Percentiles rank a stretch among this genome's conserved stretches.
These are phyloP conservation scores for Bombus vancouverensis DNA, from an alignment of 1,140 invertebrate species.

Conservation along the genomic window DNA sequence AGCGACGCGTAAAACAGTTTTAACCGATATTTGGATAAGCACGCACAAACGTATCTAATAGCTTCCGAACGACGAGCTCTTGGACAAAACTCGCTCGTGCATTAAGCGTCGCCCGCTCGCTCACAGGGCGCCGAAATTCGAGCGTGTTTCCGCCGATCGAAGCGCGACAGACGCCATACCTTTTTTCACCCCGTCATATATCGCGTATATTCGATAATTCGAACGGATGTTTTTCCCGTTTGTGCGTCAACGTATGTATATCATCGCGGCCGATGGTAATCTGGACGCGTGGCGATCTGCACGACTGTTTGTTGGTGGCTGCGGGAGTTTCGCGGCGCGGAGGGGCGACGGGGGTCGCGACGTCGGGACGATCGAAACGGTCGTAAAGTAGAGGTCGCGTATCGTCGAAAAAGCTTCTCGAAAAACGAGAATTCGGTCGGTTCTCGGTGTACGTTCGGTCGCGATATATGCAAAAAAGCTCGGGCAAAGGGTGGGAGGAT, in stretches of 20 bases:
- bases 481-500: slow-evolving; percentile 56
- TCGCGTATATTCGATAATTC: slow-evolving; percentile 32
- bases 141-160: too few relatives aligned
- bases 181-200: too few relatives aligned
- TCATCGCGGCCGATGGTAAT: slow-evolving; percentile 57
- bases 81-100: too few relatives aligned
- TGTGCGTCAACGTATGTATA: slow-evolving; percentile 53
- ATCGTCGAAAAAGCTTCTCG: slow-evolving; percentile 64
- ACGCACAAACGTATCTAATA: too few relatives aligned
- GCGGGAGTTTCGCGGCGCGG: neutral
- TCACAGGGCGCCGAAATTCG: too few relatives aligned
- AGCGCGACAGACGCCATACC: too few relatives aligned
- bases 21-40: too few relatives aligned
- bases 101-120: too few relatives aligned
- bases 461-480: slow-evolving; percentile 70
- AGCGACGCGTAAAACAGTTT: too few relatives aligned
- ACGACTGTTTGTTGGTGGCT: slow-evolving; percentile 26
- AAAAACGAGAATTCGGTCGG: slow-evolving; percentile 64
- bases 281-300: slow-evolving; percentile 45
- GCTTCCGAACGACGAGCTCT: too few relatives aligned
- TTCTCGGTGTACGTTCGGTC: slow-evolving; percentile 53
- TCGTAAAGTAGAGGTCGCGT: slow-evolving; percentile 63
- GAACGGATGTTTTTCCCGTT: slow-evolving; percentile 60
- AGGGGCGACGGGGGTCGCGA: slow-evolving; percentile 5
- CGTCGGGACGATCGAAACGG: slow-evolving; percentile 63